Base-by-base conservation (phyloP, 2,888 invertebrate species). In the Lucinisca nassula region DNA sequence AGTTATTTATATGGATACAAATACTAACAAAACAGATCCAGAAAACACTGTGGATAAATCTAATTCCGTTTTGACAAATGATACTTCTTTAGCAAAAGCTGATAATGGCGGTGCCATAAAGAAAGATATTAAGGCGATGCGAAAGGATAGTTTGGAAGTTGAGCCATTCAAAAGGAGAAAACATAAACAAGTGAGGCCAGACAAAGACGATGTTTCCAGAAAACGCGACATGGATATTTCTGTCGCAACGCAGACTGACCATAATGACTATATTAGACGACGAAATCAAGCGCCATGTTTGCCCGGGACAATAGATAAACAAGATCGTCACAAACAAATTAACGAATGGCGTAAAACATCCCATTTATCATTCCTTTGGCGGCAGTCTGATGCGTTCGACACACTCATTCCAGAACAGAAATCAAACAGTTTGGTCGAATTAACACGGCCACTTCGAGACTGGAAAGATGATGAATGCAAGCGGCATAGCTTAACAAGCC, bases 371-470 rank as follows among this genome's bases (percentile, higher is more conserved):
- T 91, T 88, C 70, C 86, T 91, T 0, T 91, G 91, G 91, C 83
- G 90, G 74, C 88, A 91, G 84, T 91, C 91, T 21, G 84, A 89
- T 24, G 87, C 82, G 49, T 85, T 90, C 67, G 90, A 91, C 21
- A 78, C 79, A n/a, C 70, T 87, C 3, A 85, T 89, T 72, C 92
- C 90, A 32, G 89, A 89, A 77, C 91, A 92, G 30, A 92, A 92
- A 79, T 92, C 93, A 51, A 94, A 93, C 83, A 93, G 93, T 72
- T 75, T 94, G 38, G 93, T 92, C 14, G 94, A 94, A 67, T 86
- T 94, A 32, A 90, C 92, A 0, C 81, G 93, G 40, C 82, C 91
- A 27, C 70, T 89, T n/a, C 82, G 86, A 38, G 89, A 89, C 37
- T 84, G 90, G 74, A 86, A 91, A 30, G 81, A 67, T n/a, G 84